Conservation (phyloP, 2,888 invertebrate species). For the Agrochola macilenta region DNA sequence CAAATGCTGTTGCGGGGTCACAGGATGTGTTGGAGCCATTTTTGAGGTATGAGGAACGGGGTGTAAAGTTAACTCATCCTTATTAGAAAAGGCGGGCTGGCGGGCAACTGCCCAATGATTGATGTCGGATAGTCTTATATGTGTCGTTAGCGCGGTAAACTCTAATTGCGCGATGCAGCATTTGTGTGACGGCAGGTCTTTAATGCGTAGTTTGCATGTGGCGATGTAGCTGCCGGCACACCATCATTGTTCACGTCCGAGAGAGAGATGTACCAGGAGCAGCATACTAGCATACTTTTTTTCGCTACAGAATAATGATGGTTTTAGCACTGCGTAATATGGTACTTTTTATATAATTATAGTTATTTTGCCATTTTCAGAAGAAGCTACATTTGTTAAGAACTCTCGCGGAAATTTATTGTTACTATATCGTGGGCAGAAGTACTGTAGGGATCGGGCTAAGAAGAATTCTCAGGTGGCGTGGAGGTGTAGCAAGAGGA, state of each 20-base stretch:
- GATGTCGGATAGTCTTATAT: no score
- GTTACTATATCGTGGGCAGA: slow-evolving; percentile 38
- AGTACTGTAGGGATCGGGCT: slow-evolving; percentile 40
- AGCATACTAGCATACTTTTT: neutral
- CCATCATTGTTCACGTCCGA: neutral
- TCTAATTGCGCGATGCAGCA: no score
- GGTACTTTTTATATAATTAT: neutral
- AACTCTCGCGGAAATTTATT: slow-evolving; percentile 49
- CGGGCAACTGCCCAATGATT: no score
- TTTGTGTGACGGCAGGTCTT: no score
- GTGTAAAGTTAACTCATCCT: no score
- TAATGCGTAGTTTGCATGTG: no score
- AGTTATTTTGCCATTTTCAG: slow-evolving; percentile 29
- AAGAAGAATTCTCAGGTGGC: slow-evolving; percentile 33
- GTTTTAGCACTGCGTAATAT: neutral
- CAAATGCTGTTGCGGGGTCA: no score
- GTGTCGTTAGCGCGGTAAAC: no score
- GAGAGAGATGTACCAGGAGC: no score
- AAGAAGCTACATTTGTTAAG: slow-evolving; percentile 41
- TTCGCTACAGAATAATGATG: neutral
- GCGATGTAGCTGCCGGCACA: no score
- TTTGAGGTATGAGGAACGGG: no score
- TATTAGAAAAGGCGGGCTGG: no score
- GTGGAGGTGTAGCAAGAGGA: slow-evolving; percentile 57
- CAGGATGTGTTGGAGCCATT: neutral